Percentiles rank a stretch among this genome's conserved stretches.
These are phyloP conservation scores for Diabrotica undecimpunctata DNA, from an alignment of 1,140 invertebrate species.

Conservation along the genomic window DNA sequence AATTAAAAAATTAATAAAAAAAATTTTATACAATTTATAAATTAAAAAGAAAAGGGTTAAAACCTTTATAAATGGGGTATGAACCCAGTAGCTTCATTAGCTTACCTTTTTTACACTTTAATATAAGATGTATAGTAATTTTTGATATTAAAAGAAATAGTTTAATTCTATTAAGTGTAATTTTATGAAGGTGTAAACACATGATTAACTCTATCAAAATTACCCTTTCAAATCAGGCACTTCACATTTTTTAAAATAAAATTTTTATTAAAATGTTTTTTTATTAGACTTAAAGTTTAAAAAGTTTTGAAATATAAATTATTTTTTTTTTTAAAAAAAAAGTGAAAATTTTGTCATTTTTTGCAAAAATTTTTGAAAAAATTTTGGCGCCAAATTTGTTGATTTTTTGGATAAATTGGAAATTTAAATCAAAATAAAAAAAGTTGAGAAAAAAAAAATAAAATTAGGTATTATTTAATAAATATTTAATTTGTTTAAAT, in stretches of 20 bases:
- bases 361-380: background rate
- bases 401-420: background rate
- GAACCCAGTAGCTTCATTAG: slow-evolving; percentile 52
- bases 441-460: background rate
- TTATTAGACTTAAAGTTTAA: slow-evolving; percentile 15
- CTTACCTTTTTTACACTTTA: slow-evolving; percentile 53
- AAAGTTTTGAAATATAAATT: slow-evolving; percentile 41
- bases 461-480: slow-evolving; percentile 13
- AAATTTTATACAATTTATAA: slow-evolving; percentile 48
- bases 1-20: slow-evolving; percentile 50
- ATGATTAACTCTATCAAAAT: slow-evolving; percentile 53
- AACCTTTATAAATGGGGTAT: slow-evolving; percentile 51
- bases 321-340: slow-evolving; percentile 45
- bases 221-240: slow-evolving; percentile 57
- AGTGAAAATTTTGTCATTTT: slow-evolving; percentile 7
- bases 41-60: slow-evolving; percentile 50
- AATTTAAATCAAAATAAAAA: background rate
- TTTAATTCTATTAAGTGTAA: slow-evolving; percentile 53
- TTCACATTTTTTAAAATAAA: slow-evolving; percentile 40
- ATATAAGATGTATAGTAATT: slow-evolving; percentile 54
- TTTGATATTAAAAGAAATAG: slow-evolving; percentile 54
- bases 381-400: background rate
- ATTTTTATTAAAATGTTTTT: slow-evolving; percentile 21
- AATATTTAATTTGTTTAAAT: slow-evolving; percentile 37
- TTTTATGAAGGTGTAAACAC: slow-evolving; percentile 34